Evolutionary conservation across 2,113 vertebrate species (phyloP), one percentile per base, ranked within the genome.

Genomic region (Mungos mungo): DNA sequence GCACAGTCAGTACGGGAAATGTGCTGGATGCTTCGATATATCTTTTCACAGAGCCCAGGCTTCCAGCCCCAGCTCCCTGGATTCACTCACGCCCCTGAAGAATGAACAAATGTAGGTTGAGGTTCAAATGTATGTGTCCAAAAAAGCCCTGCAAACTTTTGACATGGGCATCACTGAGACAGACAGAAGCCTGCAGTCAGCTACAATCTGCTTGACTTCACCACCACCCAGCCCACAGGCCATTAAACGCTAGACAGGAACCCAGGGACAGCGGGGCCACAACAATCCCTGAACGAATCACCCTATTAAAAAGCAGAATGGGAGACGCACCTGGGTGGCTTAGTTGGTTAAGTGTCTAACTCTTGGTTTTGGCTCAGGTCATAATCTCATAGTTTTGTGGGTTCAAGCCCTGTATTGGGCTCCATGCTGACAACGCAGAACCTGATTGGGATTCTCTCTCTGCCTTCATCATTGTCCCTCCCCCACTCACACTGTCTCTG

Each of bases 261-360:
- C 3, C 12, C 50, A 41, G 79, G 21, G n/a, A 12, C 0, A 0
- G 15, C n/a, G 4, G 0, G 2, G 31, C 27, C 52, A 38, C 45
- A 18, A 6, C 4, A 2, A 2, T 45, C 23, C 15, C 10, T 12
- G n/a, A 8, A 29, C 1, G 14, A 14, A 15, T 2, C 50, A 54
- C 47, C 27, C 25, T 23, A 7, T 11, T 41, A 23, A 45, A 63
- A 57, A 74, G 5, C 38, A 71, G 91, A 52, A 19, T 1, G 1
- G 27, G 57, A 19, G 57, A 21, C 7, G 5, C 54, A 8, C 57
- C 57, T 1, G 57, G 8, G 21, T 60, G 57, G 16, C 7, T 60
- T 21, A 60, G 57, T 60, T 0, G 0, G 57, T 60, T 60, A 60
- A 60, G 57, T 8, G 8, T 60, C 57, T 60, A 21, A 60, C 57